A percentile compares a stretch with the other conserved stretches of the same genome.
Conservation (phyloP, 2,888 invertebrate genomes). For the Frankliniella intonsa region DNA sequence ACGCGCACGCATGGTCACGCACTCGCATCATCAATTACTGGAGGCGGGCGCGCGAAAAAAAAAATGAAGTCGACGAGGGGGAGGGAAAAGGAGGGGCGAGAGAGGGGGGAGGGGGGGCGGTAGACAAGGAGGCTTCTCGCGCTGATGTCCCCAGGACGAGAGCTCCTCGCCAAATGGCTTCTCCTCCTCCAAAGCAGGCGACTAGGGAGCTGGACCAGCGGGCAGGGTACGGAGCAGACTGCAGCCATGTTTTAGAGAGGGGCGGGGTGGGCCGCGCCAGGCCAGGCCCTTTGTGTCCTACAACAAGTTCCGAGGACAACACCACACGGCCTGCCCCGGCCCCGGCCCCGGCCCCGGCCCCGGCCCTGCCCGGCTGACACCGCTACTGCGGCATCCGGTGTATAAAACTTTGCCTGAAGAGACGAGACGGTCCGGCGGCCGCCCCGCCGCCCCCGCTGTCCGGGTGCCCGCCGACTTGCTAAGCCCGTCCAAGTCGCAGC, state of each 20-base stretch:
- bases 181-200: not conserved
- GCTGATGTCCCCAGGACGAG: not conserved
- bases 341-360: not conserved
- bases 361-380: not conserved
- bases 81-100: not conserved
- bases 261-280: not conserved
- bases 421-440: too few species aligned
- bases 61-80: not conserved
- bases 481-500: too few species aligned
- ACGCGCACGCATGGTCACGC: constrained; percentile 6
- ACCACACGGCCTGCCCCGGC: not conserved
- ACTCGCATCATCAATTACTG: not conserved
- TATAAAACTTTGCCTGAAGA: too few species aligned
- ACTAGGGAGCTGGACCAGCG: not conserved
- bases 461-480: too few species aligned
- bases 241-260: not conserved
- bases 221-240: not conserved
- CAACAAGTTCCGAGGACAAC: too few species aligned
- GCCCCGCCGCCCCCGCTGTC: too few species aligned
- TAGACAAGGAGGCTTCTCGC: not conserved
- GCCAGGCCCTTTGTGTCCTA: not conserved
- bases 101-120: not conserved
- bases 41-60: not conserved
- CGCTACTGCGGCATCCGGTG: too few species aligned
- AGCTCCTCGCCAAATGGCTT: not conserved